Base-by-base conservation (phyloP, 2,888 invertebrate genomes). In the Drosophila infuscata region DNA sequence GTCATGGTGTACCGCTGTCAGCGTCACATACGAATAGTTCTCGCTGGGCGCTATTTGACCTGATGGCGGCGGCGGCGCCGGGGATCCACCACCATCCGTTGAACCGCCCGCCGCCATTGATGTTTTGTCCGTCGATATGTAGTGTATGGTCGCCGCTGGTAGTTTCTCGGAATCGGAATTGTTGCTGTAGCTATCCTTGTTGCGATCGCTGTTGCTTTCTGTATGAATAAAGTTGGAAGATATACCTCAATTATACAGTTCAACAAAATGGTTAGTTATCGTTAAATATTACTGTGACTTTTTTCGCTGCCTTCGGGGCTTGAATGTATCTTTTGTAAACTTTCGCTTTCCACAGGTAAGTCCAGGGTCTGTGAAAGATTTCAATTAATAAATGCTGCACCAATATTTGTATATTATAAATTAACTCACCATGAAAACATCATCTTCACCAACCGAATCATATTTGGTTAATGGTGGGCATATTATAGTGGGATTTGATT, bases 401-500 rank as follows among this genome's bases (percentile, higher is more conserved):
- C 1, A 11, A 29, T 38, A 38, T 2, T 25, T 25, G 25, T 17
- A 8, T 33, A 32, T 17, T n/a, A n/a, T 7, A 1, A 36, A 2
- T 29, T 25, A 60, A 68, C 94, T 94, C 93, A 98, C 98, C 97
- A 98, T 98, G 94, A 98, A 98, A 87, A 98, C 98, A 92, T 98
- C 98, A 92, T 98, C 98, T 93, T 98, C 98, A 78, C 97, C 97
- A 77, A 96, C 96, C 90, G 97, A 95, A 93, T 95, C 95, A 94
- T 95, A 93, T 92, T 93, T 93, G 70, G 92, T 91, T 67, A 93
- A 81, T 84, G 92, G 91, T 73, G 92, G 91, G 91, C 93, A 93
- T 83, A 91, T 91, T 70, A 92, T 91, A 78, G 95, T 94, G 75
- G 95, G 95, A 94, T 95, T 95, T 91, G 95, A 95, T 94, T 96